phyloP scores from a whole-genome alignment of 1,140 invertebrate species.

The Lamellibrachia luymesi region DNA sequence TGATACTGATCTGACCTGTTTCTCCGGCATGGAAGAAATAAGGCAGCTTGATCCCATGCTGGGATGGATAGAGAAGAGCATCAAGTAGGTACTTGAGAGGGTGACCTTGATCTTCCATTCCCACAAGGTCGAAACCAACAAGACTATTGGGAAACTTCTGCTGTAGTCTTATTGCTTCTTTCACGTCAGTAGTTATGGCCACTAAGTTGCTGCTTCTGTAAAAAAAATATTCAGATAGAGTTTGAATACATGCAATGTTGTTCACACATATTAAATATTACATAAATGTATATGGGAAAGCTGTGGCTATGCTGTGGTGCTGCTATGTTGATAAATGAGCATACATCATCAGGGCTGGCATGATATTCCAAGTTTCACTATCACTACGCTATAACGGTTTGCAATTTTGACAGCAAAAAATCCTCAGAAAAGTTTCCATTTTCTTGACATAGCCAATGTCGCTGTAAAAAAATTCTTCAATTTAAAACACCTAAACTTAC shows the following conservation, averaged over 20 bases:
- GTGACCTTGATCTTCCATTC: slow-evolving; percentile 70
- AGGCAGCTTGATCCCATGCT: slow-evolving; percentile 57
- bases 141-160: slow-evolving; percentile 63
- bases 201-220: slow-evolving; percentile 47
- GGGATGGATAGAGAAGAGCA: slow-evolving; percentile 57
- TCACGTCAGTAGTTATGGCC: slow-evolving; percentile 38
- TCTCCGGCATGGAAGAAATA: slow-evolving; percentile 82
- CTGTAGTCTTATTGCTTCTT: slow-evolving; percentile 38
- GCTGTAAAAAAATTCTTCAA: too few species aligned
- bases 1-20: slow-evolving; percentile 64
- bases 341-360: too few species aligned
- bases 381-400: too few species aligned
- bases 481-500: too few species aligned
- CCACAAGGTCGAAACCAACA: slow-evolving; percentile 74
- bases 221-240: not conserved
- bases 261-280: too few species aligned
- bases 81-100: slow-evolving; percentile 66
- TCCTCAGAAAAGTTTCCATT: too few species aligned
- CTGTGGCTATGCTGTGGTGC: too few species aligned
- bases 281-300: too few species aligned
- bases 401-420: too few species aligned
- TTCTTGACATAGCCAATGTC: too few species aligned
- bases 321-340: too few species aligned
- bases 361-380: too few species aligned
- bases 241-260: not conserved